A percentile compares a stretch with the other conserved stretches of the same genome.
These are phyloP conservation scores for Oryzias curvinotus DNA, from an alignment of 2,113 vertebrate species.

Conservation along the genomic window DNA sequence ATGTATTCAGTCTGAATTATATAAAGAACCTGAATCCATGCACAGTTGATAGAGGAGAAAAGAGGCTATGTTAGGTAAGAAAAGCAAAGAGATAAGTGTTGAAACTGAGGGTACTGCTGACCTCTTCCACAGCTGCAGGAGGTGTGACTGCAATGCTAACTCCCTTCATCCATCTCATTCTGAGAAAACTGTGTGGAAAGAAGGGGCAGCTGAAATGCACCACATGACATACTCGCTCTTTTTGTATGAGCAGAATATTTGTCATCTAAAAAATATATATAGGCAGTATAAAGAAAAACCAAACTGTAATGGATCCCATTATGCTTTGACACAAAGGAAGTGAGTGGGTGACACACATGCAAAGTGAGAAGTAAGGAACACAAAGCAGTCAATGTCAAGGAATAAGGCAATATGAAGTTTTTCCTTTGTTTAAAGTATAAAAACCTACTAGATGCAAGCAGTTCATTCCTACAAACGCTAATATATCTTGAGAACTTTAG, in stretches of 20 bases:
- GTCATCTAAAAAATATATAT: no score
- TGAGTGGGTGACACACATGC: conserved; percentile 29
- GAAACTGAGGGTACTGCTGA: conserved; percentile 34
- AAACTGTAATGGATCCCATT: no score
- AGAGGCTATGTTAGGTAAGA: conserved; percentile 41
- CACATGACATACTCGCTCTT: conserved; percentile 10
- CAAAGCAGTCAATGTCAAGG: conserved; percentile 8
- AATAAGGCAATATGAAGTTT: conserved; percentile 12
- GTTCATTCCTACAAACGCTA: conserved; percentile 20
- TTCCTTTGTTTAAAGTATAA: conserved; percentile 14
- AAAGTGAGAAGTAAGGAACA: conserved; percentile 36
- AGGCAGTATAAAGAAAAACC: no score
- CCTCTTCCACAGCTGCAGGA: conserved; percentile 65
- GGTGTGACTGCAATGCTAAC: conserved; percentile 72
- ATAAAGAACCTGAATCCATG: neutral
- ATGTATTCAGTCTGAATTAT: conserved; percentile 6
- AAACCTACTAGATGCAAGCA: conserved; percentile 10
- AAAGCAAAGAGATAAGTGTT: conserved; percentile 38
- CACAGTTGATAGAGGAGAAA: conserved; percentile 37
- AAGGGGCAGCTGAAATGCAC: conserved; percentile 20
- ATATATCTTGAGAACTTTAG: conserved; percentile 11
- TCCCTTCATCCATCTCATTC: conserved; percentile 49
- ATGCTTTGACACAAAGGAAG: neutral
- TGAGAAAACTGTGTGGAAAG: conserved; percentile 26
- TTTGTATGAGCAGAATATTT: neutral